These are phyloP conservation scores for Xiphias gladius DNA, from an alignment of 2,113 vertebrate genomes.

Conservation along the genomic window DNA sequence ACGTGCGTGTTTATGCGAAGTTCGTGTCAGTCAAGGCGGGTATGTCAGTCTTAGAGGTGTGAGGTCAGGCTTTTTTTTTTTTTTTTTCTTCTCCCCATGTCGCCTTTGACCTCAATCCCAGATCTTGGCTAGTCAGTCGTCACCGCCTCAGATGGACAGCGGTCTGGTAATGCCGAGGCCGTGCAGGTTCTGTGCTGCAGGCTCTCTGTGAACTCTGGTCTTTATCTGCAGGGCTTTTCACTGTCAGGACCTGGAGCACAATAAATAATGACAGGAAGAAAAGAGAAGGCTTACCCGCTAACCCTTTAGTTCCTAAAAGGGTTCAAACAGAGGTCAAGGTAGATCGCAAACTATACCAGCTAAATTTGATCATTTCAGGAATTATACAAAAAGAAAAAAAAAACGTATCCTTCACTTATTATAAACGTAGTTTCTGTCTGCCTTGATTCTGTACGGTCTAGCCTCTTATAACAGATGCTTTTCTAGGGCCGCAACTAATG, in stretches of 20 bases:
- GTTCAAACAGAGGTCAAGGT: slow-evolving; percentile 31
- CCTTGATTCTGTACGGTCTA: background rate
- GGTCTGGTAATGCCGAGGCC: slow-evolving; percentile 18
- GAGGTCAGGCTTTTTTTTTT: slow-evolving; percentile 46
- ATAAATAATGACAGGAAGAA: slow-evolving; percentile 40
- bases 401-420: background rate
- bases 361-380: background rate
- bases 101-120: slow-evolving; percentile 67
- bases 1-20: slow-evolving; percentile 52
- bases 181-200: slow-evolving; percentile 29
- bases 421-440: background rate
- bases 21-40: slow-evolving; percentile 45
- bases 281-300: background rate
- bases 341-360: background rate
- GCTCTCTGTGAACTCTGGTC: slow-evolving; percentile 34
- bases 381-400: background rate
- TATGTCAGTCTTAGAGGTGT: slow-evolving; percentile 23
- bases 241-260: slow-evolving; percentile 20
- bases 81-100: slow-evolving; percentile 9
- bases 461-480: background rate
- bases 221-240: slow-evolving; percentile 30
- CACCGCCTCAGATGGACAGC: slow-evolving; percentile 28
- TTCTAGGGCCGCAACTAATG: background rate
- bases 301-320: slow-evolving; percentile 14
- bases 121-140: slow-evolving; percentile 7